Conservation (phyloP, 2,797 vertebrate genomes). For the Mycteria americana region DNA sequence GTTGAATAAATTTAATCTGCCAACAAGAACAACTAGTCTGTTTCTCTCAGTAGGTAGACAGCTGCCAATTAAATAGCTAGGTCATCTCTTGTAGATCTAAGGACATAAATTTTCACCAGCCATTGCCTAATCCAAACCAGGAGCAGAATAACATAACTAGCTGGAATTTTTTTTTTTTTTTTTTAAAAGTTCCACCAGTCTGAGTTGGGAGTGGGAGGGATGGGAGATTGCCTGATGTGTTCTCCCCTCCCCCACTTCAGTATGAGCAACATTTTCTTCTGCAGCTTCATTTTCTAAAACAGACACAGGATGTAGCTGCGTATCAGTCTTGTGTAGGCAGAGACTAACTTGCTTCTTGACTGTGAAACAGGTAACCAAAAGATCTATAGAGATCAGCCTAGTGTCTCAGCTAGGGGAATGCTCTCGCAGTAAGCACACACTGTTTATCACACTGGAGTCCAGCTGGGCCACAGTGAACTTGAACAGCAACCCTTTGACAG, state of each 20-base stretch:
- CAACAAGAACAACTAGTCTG: background rate
- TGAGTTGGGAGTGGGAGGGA: background rate
- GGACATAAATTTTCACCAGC: background rate
- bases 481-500: background rate
- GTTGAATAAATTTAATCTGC: background rate
- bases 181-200: background rate
- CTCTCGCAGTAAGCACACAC: rapidly evolving
- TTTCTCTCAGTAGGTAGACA: background rate
- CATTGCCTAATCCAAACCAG: background rate
- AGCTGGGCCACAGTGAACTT: background rate
- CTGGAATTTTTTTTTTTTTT: background rate
- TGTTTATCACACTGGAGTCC: background rate
- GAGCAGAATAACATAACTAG: background rate
- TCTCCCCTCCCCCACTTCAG: background rate
- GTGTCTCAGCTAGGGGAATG: background rate
- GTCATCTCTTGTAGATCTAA: background rate
- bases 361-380: background rate
- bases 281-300: background rate
- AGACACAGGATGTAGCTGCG: background rate
- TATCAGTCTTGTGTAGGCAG: background rate
- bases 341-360: background rate
- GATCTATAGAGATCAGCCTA: background rate
- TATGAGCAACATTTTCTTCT: background rate
- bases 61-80: background rate
- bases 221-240: background rate